A percentile compares a stretch with the other conserved stretches of the same genome.
These are phyloP conservation scores for Brachionus plicatilis DNA, from an alignment of 1,140 invertebrate species.

Conservation along the genomic window DNA sequence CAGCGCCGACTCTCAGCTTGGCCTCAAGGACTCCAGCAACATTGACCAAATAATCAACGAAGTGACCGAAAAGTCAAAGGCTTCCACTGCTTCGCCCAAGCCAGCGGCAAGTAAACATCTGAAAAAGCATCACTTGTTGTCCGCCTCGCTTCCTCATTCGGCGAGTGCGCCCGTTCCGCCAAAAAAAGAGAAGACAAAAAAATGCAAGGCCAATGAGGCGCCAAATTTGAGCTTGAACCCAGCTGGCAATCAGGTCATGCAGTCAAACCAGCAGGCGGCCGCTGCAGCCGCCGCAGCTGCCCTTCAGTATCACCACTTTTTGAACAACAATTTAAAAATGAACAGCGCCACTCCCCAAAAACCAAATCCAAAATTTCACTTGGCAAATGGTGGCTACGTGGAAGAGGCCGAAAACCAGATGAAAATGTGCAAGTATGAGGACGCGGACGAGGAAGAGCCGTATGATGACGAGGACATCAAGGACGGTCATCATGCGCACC, in stretches of 20 bases:
- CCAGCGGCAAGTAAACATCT: not conserved
- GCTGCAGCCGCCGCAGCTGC: constrained; percentile 18
- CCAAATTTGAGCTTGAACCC: not conserved
- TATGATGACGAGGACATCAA: not conserved
- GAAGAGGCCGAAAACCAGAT: not conserved
- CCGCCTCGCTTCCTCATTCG: not conserved
- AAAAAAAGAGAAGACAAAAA: not conserved
- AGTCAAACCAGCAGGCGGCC: not conserved
- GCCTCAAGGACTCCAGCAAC: not conserved
- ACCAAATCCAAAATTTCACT: constrained; percentile 5
- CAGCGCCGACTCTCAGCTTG: not conserved
- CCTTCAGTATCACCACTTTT: constrained; percentile 25
- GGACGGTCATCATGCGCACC: not conserved
- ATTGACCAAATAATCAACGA: constrained; percentile 15
- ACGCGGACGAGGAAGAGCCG: constrained; percentile 9
- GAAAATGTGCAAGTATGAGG: not conserved
- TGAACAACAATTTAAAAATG: constrained; percentile 22
- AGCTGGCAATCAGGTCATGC: not conserved
- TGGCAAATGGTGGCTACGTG: not conserved
- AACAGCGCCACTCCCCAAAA: not conserved
- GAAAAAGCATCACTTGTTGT: constrained; percentile 25
- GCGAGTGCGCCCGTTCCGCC: not conserved
- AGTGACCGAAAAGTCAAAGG: constrained; percentile 15
- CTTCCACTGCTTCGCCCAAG: not conserved
- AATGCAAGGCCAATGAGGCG: not conserved